Conservation (phyloP, 2,888 invertebrate species). For the Flexamia atlantica region DNA sequence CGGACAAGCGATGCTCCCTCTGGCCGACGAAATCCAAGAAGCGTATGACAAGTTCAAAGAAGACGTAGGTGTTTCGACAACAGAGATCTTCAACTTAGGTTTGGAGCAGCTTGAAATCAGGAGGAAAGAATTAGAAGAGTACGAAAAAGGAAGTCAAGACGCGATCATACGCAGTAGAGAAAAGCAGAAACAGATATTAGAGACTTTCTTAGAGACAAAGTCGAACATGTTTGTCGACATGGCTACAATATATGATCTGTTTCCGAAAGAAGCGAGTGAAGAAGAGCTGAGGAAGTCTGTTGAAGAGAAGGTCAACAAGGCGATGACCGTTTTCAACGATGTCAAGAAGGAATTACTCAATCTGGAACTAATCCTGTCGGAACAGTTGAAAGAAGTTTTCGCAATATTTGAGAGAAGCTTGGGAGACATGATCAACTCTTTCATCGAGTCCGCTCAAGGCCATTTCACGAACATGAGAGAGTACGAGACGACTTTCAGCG, state of each 20-base stretch:
- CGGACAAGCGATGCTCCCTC: slow-evolving; percentile 78
- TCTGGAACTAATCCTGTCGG: slow-evolving; percentile 82
- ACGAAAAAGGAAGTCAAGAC: slow-evolving; percentile 71
- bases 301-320: slow-evolving; percentile 3
- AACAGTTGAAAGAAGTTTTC: slow-evolving; percentile 86
- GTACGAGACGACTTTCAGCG: slow-evolving; percentile 68
- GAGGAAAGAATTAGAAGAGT: slow-evolving; percentile 78
- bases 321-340: slow-evolving; percentile 66
- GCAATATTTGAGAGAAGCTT: slow-evolving; percentile 86
- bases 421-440: slow-evolving; percentile 83
- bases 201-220: slow-evolving; percentile 55
- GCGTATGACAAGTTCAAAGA: slow-evolving; percentile 78
- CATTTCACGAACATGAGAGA: slow-evolving; percentile 78
- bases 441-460: slow-evolving; percentile 80
- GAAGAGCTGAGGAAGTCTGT: neutral
- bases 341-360: slow-evolving; percentile 78
- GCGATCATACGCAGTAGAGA: slow-evolving; percentile 43
- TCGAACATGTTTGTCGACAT: slow-evolving; percentile 51
- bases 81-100: slow-evolving; percentile 82
- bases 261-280: slow-evolving; percentile 13
- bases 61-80: slow-evolving; percentile 79
- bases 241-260: neutral
- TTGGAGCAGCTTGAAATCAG: slow-evolving; percentile 82
- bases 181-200: slow-evolving; percentile 55
- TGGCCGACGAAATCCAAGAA: slow-evolving; percentile 81